A percentile compares a stretch with the other conserved stretches of the same genome.
Conservation (phyloP, 2,888 invertebrate species). For the Agrochola litura region DNA sequence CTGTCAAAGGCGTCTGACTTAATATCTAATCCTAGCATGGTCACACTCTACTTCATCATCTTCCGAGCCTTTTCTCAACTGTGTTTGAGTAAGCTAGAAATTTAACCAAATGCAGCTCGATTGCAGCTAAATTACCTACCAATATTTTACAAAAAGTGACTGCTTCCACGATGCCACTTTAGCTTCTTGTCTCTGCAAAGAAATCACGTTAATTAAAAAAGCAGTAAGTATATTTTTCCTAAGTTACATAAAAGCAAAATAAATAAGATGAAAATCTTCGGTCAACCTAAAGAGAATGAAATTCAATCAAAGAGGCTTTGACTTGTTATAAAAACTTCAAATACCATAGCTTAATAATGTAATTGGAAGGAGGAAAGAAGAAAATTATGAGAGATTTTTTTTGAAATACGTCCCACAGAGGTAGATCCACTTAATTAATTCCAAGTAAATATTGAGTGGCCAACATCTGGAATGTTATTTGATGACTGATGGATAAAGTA, state of each 20-base stretch:
- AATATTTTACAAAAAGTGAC: background rate
- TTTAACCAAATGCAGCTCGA: background rate
- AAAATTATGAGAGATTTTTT: conserved; percentile 41
- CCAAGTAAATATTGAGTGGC: conserved; percentile 23
- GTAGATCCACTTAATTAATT: conserved; percentile 48
- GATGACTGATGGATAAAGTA: background rate
- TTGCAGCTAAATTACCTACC: no score
- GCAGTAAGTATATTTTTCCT: background rate
- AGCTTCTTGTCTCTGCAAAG: background rate
- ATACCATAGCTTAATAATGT: conserved; percentile 59
- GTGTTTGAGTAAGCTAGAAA: background rate
- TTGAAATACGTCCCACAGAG: conserved; percentile 39
- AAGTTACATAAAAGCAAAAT: conserved; percentile 17
- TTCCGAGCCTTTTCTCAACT: background rate
- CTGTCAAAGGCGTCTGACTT: background rate
- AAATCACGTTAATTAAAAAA: background rate
- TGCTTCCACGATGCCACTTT: no score
- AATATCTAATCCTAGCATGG: background rate
- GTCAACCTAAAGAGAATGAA: conserved; percentile 27
- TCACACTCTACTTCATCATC: background rate
- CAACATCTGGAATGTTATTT: conserved; percentile 32
- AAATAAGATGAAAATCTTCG: conserved; percentile 22
- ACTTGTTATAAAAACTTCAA: conserved; percentile 61
- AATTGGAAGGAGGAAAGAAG: conserved; percentile 50
- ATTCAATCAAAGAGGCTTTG: conserved; percentile 57